Percentiles rank a stretch among this genome's conserved stretches.
Evolutionary conservation across 1,140 invertebrate genomes (phyloP).

Genomic region (Drosophila rufa): DNA sequence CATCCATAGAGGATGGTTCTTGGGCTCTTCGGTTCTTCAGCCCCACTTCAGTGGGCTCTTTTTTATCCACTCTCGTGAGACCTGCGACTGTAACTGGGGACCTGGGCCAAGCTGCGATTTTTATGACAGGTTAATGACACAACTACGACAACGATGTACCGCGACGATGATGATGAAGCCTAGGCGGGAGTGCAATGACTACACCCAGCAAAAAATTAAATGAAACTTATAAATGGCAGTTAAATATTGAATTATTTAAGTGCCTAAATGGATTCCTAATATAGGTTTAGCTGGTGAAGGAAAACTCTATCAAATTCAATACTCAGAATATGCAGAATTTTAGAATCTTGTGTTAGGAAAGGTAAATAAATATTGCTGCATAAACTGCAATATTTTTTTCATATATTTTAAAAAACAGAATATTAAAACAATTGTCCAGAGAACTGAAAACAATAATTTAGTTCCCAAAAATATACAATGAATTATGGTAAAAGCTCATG

Average conservation of each 20-base stretch:
- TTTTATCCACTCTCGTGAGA: slow-evolving; percentile 46
- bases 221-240: background rate
- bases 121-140: slow-evolving; percentile 82
- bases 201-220: slow-evolving; percentile 26
- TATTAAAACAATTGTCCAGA: too few species aligned
- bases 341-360: too few species aligned
- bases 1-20: slow-evolving; percentile 51
- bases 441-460: too few species aligned
- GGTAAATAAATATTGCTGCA: too few species aligned
- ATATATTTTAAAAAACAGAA: too few species aligned
- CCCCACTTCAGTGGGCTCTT: background rate
- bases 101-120: slow-evolving; percentile 65
- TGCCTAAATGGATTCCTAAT: background rate
- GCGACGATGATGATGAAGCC: slow-evolving; percentile 42
- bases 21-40: background rate
- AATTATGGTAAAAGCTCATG: too few species aligned
- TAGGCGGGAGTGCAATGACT: slow-evolving; percentile 46
- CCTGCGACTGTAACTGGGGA: slow-evolving; percentile 43
- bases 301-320: too few species aligned
- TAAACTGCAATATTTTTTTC: too few species aligned
- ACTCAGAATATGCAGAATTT: too few species aligned
- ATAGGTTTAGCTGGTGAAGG: background rate
- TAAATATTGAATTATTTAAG: background rate
- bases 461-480: too few species aligned
- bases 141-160: slow-evolving; percentile 32